Percentiles rank a stretch among this genome's conserved stretches.
These are phyloP conservation scores for Scartelaos histophorus DNA, from an alignment of 2,113 vertebrate species.

Conservation along the genomic window DNA sequence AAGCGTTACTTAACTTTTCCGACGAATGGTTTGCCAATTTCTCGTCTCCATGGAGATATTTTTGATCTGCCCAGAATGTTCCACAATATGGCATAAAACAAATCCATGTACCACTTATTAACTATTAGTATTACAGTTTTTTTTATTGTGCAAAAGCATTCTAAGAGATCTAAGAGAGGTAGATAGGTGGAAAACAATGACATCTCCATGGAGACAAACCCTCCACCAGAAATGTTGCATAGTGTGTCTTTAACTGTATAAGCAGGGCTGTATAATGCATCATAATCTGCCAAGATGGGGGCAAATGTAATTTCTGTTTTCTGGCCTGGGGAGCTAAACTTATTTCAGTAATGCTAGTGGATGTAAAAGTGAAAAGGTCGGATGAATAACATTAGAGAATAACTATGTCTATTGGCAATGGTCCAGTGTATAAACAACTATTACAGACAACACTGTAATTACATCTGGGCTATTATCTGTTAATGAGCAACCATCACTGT, in stretches of 20 bases:
- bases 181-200: too few species aligned
- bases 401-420: not conserved
- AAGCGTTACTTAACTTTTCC: too few species aligned
- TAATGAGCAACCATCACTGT: slow-evolving; percentile 16
- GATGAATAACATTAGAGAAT: not conserved
- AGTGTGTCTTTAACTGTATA: not conserved
- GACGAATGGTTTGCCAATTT: too few species aligned
- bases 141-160: too few species aligned
- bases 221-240: too few species aligned
- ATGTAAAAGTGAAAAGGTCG: not conserved
- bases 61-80: too few species aligned
- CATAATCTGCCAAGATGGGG: not conserved
- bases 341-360: not conserved
- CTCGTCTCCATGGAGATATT: too few species aligned
- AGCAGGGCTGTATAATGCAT: not conserved
- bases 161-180: too few species aligned
- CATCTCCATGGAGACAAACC: too few species aligned
- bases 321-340: not conserved
- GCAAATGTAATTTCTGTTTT: not conserved
- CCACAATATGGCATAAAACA: too few species aligned
- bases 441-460: not conserved
- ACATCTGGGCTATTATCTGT: slow-evolving; percentile 16
- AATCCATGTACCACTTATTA: too few species aligned
- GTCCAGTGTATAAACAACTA: not conserved
- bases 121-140: too few species aligned